Evolutionary conservation across 2,113 vertebrate genomes (phyloP).

Genomic region (Lepisosteus oculatus): DNA sequence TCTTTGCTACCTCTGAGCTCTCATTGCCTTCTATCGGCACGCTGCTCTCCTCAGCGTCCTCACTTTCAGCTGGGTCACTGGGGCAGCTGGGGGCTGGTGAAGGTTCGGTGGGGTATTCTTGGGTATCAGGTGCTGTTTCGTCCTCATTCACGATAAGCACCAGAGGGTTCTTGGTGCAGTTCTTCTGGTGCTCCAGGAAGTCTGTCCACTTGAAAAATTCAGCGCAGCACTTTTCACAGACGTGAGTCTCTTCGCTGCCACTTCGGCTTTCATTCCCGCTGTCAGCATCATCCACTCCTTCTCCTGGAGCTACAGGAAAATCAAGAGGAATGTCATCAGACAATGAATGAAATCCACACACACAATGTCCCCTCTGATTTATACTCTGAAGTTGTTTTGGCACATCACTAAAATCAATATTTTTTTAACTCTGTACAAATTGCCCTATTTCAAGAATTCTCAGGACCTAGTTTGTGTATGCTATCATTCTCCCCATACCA

Average conservation of each 20-base stretch:
- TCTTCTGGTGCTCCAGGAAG: conserved; percentile 90
- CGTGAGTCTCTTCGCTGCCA: conserved; percentile 88
- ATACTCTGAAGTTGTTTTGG: conserved; percentile 67
- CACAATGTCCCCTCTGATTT: conserved; percentile 65
- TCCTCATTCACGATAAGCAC: conserved; percentile 94
- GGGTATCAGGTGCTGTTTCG: conserved; percentile 73
- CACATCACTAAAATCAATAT: conserved; percentile 88
- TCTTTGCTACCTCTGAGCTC: conserved; percentile 62
- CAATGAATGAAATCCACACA: conserved; percentile 44
- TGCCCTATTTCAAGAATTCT: conserved; percentile 84
- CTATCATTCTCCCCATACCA: conserved; percentile 77
- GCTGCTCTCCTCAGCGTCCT: conserved; percentile 78
- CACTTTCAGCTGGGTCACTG: conserved; percentile 84
- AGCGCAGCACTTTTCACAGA: conserved; percentile 93
- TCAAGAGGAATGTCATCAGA: conserved; percentile 77
- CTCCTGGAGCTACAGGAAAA: conserved; percentile 77
- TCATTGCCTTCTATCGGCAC: conserved; percentile 70
- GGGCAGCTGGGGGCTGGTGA: conserved; percentile 82
- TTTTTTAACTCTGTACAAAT: conserved; percentile 89
- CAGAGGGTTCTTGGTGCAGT: conserved; percentile 88
- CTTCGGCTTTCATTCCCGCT: conserved; percentile 90
- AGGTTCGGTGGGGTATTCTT: conserved; percentile 77
- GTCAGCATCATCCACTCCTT: conserved; percentile 85
- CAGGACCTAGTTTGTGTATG: conserved; percentile 69
- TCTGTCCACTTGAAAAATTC: conserved; percentile 98